Evolutionary conservation across 2,888 invertebrate genomes (phyloP), one percentile per base, ranked within the genome.

Genomic region (Xanthorhoe designata): DNA sequence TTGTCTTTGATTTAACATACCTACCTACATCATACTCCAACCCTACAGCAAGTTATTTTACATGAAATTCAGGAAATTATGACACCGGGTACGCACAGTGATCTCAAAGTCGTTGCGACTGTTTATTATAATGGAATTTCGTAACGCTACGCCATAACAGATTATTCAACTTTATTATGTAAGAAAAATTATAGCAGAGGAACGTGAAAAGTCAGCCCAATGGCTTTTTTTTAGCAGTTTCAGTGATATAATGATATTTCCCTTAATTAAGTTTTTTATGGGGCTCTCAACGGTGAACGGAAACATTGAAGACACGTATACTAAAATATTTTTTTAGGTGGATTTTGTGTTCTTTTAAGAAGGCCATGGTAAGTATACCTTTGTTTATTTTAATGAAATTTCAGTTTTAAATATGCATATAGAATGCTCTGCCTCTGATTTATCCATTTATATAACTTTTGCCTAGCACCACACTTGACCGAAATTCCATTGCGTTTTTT

Each of bases 111-210:
- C 50, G 61, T 62, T 62, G 51, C 24, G 42, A 38, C 50, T 56
- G 38, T 62, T 62, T 62, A 62, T 62, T 62, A 42, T 62, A 62
- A 62, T 62, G 50, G 24, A 55, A 62, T 62, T 62, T 50, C 15
- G 55, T 55, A 17, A 55, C n/a, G 55, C 5, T n/a, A 47, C 47
- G 53, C 13, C 42, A 42, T 47, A 53, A 47, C 29, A 38, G 17
- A 47, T 53, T 47, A 61, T 45, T 58, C 15, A 15, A 47, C 15
- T 56, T 56, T 56, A 15, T 56, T 15, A 56, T 42, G 49, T 50
- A 18, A 45, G 32, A 50, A 32, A 42, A 42, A 50, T 35, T 29
- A 19, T n/a, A 19, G 19, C 42, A 24, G 7, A n/a, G 32, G 47
- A 47, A 47, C 47, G 47, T 47, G 47, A 47, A 47, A 47, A 15